phyloP scores from a whole-genome alignment of 2,797 vertebrate species.

The Bovichtus variegatus region DNA sequence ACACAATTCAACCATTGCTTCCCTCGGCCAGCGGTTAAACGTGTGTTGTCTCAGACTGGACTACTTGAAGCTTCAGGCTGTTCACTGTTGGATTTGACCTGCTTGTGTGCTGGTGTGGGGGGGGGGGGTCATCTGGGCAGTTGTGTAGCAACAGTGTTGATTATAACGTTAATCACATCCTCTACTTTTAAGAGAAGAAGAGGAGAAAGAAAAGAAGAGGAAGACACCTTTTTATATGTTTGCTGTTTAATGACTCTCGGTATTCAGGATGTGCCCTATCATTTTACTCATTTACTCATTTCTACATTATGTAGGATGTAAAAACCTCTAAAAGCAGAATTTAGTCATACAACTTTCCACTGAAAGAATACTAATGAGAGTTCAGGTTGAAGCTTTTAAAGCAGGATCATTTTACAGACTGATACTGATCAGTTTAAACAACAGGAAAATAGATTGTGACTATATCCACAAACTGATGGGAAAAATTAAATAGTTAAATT shows the following conservation, averaged over 20 bases:
- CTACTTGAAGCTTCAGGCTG: not conserved
- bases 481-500: not conserved
- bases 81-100: slow-evolving; percentile 11
- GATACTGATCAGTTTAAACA: not conserved
- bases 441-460: not conserved
- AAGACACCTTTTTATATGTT: not conserved
- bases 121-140: slow-evolving; percentile 23
- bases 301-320: too few relatives aligned
- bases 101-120: slow-evolving; percentile 4
- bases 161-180: not conserved
- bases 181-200: not conserved
- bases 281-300: too few relatives aligned
- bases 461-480: not conserved
- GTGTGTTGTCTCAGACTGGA: not conserved
- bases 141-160: not conserved
- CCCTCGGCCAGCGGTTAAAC: not conserved
- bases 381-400: not conserved
- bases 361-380: slow-evolving; percentile 5
- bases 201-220: not conserved
- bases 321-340: not conserved
- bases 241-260: not conserved
- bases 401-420: not conserved
- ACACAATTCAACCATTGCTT: not conserved
- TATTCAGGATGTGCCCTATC: not conserved
- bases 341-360: not conserved